Conservation (phyloP, 2,888 invertebrate species). For the Xylota sylvarum region DNA sequence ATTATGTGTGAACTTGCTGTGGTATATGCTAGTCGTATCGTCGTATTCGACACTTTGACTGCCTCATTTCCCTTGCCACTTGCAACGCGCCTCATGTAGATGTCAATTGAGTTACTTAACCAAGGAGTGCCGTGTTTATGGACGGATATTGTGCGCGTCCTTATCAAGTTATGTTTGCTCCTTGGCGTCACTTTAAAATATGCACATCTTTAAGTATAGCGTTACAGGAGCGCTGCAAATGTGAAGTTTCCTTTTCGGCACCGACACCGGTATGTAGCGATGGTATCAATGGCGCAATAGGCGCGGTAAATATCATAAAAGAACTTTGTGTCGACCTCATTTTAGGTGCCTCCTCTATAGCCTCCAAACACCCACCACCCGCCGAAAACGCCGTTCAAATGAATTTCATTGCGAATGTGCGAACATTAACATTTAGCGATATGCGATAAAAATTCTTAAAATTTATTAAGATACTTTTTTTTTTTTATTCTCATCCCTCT, state of each 20-base stretch:
- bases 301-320: conserved; percentile 41
- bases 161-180: conserved; percentile 68
- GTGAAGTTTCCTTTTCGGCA: conserved; percentile 56
- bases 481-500: conserved; percentile 8
- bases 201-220: conserved; percentile 47
- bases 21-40: conserved; percentile 40
- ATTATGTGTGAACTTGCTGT: conserved; percentile 70
- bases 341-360: background rate
- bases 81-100: conserved; percentile 24
- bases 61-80: background rate
- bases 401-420: conserved; percentile 67
- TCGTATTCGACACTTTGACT: conserved; percentile 45
- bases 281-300: conserved; percentile 39
- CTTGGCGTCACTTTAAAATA: conserved; percentile 46
- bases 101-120: conserved; percentile 72
- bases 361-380: background rate
- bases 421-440: conserved; percentile 63
- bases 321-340: conserved; percentile 22
- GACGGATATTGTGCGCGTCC: conserved; percentile 70
- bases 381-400: conserved; percentile 43
- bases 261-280: conserved; percentile 9
- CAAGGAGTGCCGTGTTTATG: conserved; percentile 67
- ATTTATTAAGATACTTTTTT: conserved; percentile 58
- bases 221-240: conserved; percentile 51
- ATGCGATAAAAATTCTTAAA: conserved; percentile 59